Evolutionary conservation across 2,797 vertebrate species (phyloP).

Genomic region (Halcyon chelicuti): DNA sequence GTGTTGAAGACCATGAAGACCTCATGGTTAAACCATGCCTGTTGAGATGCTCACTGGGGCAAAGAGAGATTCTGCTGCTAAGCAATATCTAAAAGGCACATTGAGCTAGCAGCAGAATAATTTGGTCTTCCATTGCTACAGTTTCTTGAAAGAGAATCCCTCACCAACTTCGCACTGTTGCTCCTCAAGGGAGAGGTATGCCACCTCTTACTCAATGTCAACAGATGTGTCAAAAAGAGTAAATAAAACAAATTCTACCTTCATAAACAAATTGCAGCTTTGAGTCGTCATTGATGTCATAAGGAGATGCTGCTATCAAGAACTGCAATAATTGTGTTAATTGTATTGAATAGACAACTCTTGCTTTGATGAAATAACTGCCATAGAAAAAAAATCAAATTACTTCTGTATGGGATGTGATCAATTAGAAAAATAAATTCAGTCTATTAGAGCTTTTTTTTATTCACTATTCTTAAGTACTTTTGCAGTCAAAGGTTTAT

Average conservation of each 20-base stretch:
- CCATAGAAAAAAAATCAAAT: not conserved
- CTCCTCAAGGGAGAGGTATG: not conserved
- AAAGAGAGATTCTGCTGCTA: not conserved
- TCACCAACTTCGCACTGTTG: not conserved
- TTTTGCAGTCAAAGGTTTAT: not conserved
- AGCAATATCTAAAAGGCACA: fast-evolving
- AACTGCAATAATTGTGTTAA: not conserved
- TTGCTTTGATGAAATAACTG: not conserved
- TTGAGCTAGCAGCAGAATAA: not conserved
- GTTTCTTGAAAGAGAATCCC: not conserved
- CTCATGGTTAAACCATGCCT: not conserved
- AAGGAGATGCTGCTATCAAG: not conserved
- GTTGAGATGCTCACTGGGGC: not conserved
- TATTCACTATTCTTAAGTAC: not conserved
- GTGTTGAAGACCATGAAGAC: not conserved
- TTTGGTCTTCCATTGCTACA: not conserved
- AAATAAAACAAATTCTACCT: not conserved
- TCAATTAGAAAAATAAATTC: not conserved
- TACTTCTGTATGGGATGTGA: not conserved
- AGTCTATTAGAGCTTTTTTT: not conserved
- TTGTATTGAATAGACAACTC: not conserved
- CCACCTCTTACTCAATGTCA: not conserved
- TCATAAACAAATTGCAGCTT: not conserved
- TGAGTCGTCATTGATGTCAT: not conserved
- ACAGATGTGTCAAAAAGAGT: not conserved